Evolutionary conservation across 2,888 invertebrate species (phyloP), one percentile per base, ranked within the genome.

Genomic region (Thecophora atra): DNA sequence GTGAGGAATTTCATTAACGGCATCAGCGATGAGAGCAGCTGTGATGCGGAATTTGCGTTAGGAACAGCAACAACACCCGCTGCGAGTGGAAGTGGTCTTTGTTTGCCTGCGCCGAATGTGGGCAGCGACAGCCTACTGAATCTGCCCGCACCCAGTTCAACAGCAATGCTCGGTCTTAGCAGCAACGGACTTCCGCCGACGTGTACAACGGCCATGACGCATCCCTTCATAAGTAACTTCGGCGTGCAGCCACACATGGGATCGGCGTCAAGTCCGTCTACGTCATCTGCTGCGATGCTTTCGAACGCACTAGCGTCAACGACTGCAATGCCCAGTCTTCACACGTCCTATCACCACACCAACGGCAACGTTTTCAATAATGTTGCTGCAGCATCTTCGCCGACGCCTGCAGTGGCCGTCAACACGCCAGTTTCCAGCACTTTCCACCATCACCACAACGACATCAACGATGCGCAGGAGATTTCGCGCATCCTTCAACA

Each of bases 401-500:
- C 72, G 64, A 4, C 72, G 69, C 19, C 74, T 13, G 17, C 75
- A 42, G 44, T 75, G 42, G 64, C 66, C 13, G 44, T 70, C 69
- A 7, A 71, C 64, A 11, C 74, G 5, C 24, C 74, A 52, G 42
- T 75, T 44, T 58, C 63, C 66, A 70, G 26, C 73, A 63, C 68
- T 78, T 70, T 78, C 78, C 74, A 78, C 76, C 75, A 78, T 76
- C 76, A 76, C 17, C 83, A 85, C 77, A 85, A 83, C 72, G 86
- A 86, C 77, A 85, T 85, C 51, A 86, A 83, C 73, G 85, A 87
- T 77, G 84, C 85, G 24, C 85, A 86, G 58, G 85, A 86, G 76
- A 87, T 87, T 72, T 87, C 87, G 21, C 83, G 86, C 71, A 87
- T 87, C 71, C 77, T 87, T 73, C 87, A 87, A 74, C 86, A 87